Conservation (phyloP, 2,797 vertebrate genomes). For the Rhyacichthys aspro region DNA sequence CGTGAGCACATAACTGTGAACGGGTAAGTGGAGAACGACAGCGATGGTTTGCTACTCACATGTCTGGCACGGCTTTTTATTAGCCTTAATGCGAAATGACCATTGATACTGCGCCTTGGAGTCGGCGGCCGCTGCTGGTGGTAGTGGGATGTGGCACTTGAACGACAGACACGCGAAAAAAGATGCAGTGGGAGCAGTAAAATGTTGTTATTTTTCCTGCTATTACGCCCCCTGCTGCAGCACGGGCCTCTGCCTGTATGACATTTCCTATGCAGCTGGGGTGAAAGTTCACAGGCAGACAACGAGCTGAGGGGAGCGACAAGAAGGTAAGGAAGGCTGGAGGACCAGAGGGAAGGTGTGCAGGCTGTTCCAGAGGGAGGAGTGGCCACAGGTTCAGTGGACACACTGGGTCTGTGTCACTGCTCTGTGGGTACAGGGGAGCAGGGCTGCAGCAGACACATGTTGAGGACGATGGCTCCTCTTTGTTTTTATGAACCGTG, state of each 20-base stretch:
- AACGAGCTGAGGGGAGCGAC: conserved; percentile 79
- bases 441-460: background rate
- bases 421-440: conserved; percentile 3
- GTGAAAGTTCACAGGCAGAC: conserved; percentile 86
- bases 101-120: conserved; percentile 64
- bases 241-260: conserved; percentile 86
- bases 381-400: conserved; percentile 20
- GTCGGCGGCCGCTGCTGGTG: conserved; percentile 53
- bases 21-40: conserved; percentile 58
- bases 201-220: conserved; percentile 69
- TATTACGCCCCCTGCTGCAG: conserved; percentile 82
- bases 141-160: conserved; percentile 61
- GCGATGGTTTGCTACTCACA: conserved; percentile 83
- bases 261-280: conserved; percentile 85
- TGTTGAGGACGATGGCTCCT: no score
- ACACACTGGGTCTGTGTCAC: background rate
- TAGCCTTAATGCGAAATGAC: conserved; percentile 61
- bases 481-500: no score
- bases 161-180: conserved; percentile 51
- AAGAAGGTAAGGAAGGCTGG: conserved; percentile 84
- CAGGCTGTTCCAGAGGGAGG: conserved; percentile 41
- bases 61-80: conserved; percentile 77
- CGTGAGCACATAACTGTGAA: conserved; percentile 45
- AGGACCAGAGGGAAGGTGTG: conserved; percentile 80
- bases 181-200: conserved; percentile 68